Percentiles rank a stretch among this genome's conserved stretches.
Evolutionary conservation across 1,140 invertebrate genomes (phyloP).

Genomic region (Brachionus sp.): DNA sequence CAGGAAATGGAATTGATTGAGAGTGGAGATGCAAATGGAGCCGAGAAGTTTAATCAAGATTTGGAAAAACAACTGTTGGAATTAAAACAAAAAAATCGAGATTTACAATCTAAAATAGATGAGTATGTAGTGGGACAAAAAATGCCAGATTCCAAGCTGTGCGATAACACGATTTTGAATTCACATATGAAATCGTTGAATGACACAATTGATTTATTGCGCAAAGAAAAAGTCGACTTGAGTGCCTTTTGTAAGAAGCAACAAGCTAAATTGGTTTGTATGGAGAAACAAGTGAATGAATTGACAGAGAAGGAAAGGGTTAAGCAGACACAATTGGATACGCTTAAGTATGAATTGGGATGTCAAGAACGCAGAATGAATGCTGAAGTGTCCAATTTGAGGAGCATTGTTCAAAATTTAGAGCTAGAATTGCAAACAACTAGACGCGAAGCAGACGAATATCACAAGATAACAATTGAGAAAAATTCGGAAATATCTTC

Average conservation of each 20-base stretch:
- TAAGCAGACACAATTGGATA: slow-evolving; percentile 55
- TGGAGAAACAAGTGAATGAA: slow-evolving; percentile 51
- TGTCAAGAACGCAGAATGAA: slow-evolving; percentile 50
- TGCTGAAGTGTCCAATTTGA: slow-evolving; percentile 51
- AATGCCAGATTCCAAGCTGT: slow-evolving; percentile 1
- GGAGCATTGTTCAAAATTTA: slow-evolving; percentile 51
- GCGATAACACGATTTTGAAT: slow-evolving; percentile 48
- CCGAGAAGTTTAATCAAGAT: not conserved
- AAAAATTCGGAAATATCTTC: slow-evolving; percentile 55
- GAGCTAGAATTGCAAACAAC: slow-evolving; percentile 55
- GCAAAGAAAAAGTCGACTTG: slow-evolving; percentile 54
- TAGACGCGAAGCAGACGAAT: slow-evolving; percentile 58
- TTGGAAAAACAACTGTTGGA: slow-evolving; percentile 49
- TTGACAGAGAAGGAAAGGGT: slow-evolving; percentile 51
- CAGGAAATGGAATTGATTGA: slow-evolving; percentile 55
- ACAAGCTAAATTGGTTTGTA: slow-evolving; percentile 52
- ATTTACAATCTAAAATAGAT: slow-evolving; percentile 50
- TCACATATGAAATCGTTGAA: slow-evolving; percentile 55
- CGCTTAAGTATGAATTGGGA: slow-evolving; percentile 51
- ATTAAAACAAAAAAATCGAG: slow-evolving; percentile 51
- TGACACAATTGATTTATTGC: slow-evolving; percentile 50
- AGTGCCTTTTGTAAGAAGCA: slow-evolving; percentile 55
- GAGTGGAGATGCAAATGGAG: slow-evolving; percentile 46
- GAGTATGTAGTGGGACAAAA: slow-evolving; percentile 48
- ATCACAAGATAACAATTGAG: slow-evolving; percentile 55